A percentile compares a stretch with the other conserved stretches of the same genome.
Conservation (phyloP, 1,140 invertebrate species). For the Drosophila bipectinata region DNA sequence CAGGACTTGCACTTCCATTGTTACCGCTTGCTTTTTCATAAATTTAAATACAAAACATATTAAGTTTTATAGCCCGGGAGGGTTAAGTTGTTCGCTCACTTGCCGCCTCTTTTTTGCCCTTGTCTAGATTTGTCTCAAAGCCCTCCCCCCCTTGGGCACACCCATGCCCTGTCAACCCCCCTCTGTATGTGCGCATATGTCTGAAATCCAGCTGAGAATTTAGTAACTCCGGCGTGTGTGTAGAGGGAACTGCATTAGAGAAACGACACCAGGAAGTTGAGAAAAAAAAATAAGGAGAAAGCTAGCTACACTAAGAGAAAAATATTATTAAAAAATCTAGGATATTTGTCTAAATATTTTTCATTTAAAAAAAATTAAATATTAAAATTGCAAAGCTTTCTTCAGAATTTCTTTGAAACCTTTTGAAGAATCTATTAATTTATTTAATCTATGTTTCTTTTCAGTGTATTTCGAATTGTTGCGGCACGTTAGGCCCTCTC, state of each 20-base stretch:
- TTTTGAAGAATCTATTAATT: no score
- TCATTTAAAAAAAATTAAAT: no score
- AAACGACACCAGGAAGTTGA: conserved; percentile 17
- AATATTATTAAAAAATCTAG: neutral
- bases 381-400: no score
- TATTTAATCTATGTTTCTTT: neutral
- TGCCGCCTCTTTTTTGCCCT: conserved; percentile 9
- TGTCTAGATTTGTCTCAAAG: conserved; percentile 16
- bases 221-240: conserved; percentile 70
- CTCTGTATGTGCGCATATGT: conserved; percentile 39
- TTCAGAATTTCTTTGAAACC: no score
- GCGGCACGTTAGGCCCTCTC: conserved; percentile 29
- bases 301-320: neutral
- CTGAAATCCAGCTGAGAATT: conserved; percentile 71
- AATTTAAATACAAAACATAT: conserved; percentile 82
- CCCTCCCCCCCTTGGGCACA: conserved; percentile 3
- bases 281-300: conserved; percentile 10
- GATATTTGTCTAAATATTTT: no score
- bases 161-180: neutral
- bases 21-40: conserved; percentile 70
- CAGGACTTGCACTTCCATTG: conserved; percentile 48
- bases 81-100: conserved; percentile 64
- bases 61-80: conserved; percentile 76
- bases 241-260: conserved; percentile 53
- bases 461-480: conserved; percentile 13